Percentiles rank a stretch among this genome's conserved stretches.
phyloP scores from a whole-genome alignment of 1,140 invertebrate species.

The Brevipalpus yothersi region DNA sequence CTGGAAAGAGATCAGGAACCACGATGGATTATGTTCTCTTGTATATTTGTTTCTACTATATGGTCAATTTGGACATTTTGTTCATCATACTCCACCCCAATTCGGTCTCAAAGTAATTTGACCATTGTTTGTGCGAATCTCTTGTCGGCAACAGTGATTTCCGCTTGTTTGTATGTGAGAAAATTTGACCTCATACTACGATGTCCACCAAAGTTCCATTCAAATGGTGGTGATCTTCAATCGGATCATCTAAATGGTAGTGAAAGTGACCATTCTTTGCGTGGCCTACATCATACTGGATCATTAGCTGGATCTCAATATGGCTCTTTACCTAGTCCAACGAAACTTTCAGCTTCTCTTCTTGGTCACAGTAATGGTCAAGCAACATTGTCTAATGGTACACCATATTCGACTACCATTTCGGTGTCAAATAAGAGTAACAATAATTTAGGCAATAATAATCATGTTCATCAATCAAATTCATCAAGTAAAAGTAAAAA shows the following conservation, averaged over 20 bases:
- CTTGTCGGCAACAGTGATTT: neutral
- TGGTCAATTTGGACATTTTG: conserved; percentile 23
- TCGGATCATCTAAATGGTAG: too few species aligned
- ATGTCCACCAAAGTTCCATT: too few species aligned
- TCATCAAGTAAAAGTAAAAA: too few species aligned
- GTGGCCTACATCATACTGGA: neutral
- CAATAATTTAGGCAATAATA: too few species aligned
- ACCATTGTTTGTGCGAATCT: neutral
- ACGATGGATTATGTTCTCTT: conserved; percentile 23
- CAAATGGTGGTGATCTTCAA: too few species aligned
- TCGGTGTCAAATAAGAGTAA: too few species aligned
- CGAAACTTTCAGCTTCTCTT: neutral
- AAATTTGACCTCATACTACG: neutral
- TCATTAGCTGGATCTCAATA: neutral
- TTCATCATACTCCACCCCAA: neutral
- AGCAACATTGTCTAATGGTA: too few species aligned
- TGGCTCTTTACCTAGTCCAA: neutral
- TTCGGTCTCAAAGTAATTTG: neutral
- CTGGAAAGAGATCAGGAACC: conserved; percentile 18
- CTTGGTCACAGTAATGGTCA: neutral
- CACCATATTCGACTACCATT: too few species aligned
- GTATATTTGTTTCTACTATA: conserved; percentile 17
- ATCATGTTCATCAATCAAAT: too few species aligned
- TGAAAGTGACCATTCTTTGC: neutral
- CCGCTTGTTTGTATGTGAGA: neutral